phyloP scores from a whole-genome alignment of 2,113 vertebrate species.

The Struthidea cinerea region DNA sequence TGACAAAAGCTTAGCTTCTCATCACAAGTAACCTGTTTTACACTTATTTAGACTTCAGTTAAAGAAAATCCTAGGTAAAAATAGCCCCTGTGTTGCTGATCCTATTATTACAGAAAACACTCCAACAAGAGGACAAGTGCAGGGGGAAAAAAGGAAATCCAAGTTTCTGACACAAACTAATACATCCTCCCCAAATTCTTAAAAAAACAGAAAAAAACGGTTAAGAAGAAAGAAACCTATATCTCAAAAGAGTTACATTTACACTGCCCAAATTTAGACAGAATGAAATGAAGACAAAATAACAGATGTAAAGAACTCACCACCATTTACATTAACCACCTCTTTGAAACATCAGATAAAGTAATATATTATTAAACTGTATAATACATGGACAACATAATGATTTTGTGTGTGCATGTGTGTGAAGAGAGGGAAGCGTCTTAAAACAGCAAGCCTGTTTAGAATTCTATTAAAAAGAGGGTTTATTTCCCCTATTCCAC shows the following conservation, averaged over 20 bases:
- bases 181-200: fast-evolving
- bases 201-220: not conserved
- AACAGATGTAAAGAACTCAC: not conserved
- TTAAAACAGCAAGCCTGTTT: not conserved
- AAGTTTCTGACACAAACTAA: not conserved
- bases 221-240: not conserved
- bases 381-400: not conserved
- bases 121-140: not conserved
- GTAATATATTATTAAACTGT: not conserved
- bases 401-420: not conserved
- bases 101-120: not conserved
- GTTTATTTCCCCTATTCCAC: fast-evolving
- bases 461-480: not conserved
- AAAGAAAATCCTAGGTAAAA: not conserved
- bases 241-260: not conserved
- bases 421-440: not conserved
- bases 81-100: not conserved
- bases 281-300: not conserved
- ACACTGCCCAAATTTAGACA: not conserved
- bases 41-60: not conserved
- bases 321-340: not conserved
- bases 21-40: not conserved
- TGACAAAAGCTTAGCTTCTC: not conserved
- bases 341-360: not conserved
- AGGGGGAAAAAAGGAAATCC: not conserved